phyloP scores from a whole-genome alignment of 2,888 invertebrate species.

The Metallyticus violacea region DNA sequence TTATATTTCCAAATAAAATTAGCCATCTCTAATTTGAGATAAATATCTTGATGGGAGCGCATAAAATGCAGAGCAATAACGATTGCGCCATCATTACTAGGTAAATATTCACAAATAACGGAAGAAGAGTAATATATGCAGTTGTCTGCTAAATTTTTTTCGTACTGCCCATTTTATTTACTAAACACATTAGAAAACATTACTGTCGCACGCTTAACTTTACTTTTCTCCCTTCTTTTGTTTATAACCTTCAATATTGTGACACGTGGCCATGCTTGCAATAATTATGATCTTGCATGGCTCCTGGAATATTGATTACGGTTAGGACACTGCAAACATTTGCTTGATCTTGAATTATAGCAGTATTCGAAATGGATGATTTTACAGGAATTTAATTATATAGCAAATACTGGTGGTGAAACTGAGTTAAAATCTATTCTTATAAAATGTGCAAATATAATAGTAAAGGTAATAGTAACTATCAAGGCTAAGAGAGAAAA shows the following conservation, averaged over 20 bases:
- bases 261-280: not conserved
- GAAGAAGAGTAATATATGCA: not conserved
- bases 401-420: not conserved
- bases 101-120: not conserved
- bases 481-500: not conserved
- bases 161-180: not conserved
- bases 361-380: not conserved
- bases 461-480: not conserved
- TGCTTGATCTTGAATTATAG: not conserved
- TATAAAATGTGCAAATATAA: not conserved
- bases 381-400: not conserved
- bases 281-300: not conserved
- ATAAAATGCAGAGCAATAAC: not conserved
- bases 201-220: not conserved
- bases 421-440: not conserved
- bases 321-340: not conserved
- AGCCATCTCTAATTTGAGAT: not conserved
- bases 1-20: not conserved
- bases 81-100: not conserved
- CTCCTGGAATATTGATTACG: not conserved
- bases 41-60: not conserved
- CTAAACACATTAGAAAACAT: not conserved
- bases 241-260: not conserved
- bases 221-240: not conserved
- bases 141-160: not conserved